phyloP scores from a whole-genome alignment of 2,888 invertebrate genomes.

The Aphodius sticticus region DNA sequence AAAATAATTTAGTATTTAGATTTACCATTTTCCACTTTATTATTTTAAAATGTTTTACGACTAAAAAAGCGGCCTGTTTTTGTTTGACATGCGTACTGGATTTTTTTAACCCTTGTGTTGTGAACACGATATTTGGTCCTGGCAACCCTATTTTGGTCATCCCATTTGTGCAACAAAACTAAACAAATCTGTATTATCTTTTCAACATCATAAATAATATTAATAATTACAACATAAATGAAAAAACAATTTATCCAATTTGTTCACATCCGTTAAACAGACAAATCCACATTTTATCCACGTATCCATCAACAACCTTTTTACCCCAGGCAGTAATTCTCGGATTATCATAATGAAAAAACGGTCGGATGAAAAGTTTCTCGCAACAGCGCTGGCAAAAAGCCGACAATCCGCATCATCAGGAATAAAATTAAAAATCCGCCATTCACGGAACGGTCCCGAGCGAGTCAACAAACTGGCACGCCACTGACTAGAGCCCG shows the following conservation, averaged over 20 bases:
- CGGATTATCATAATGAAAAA: slow-evolving; percentile 20
- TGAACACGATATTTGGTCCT: no score
- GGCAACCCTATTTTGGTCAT: no score
- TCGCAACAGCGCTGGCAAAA: neutral
- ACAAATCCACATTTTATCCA: neutral
- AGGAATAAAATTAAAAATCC: slow-evolving; percentile 43
- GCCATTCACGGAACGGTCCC: slow-evolving; percentile 34
- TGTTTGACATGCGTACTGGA: no score
- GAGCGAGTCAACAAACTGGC: slow-evolving; percentile 42
- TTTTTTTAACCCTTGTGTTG: no score
- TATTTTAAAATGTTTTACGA: no score
- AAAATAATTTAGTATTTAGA: no score
- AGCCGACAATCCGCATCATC: slow-evolving; percentile 28
- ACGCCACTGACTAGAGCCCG: slow-evolving; percentile 43
- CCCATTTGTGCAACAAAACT: no score
- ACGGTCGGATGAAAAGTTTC: neutral
- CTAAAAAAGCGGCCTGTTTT: no score
- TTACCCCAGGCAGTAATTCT: neutral
- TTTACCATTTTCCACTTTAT: no score
- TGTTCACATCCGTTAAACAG: slow-evolving; percentile 12
- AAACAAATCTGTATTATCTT: no score
- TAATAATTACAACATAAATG: neutral
- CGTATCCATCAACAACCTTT: neutral
- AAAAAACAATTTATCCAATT: slow-evolving; percentile 14
- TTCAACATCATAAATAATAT: no score